These are phyloP conservation scores for Diploptera punctata DNA, from an alignment of 2,888 invertebrate species.

Conservation along the genomic window DNA sequence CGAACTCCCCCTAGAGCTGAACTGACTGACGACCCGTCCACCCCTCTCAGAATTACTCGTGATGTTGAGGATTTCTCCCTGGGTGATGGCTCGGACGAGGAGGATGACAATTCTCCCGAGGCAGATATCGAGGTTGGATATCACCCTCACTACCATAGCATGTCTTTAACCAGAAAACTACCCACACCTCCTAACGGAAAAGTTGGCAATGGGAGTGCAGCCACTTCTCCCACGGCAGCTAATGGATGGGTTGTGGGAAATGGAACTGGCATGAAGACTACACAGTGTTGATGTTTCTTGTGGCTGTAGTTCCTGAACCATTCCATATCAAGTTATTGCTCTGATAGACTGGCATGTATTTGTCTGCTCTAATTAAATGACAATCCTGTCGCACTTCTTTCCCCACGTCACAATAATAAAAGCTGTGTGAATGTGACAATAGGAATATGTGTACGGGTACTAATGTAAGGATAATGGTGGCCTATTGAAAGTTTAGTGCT, in stretches of 20 bases:
- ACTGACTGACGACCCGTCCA: slow-evolving; percentile 46
- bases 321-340: slow-evolving; percentile 1
- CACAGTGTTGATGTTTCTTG: slow-evolving; percentile 46
- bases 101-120: slow-evolving; percentile 45
- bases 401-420: too few species aligned
- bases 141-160: slow-evolving; percentile 28
- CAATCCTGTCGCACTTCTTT: neutral
- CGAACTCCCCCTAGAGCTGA: slow-evolving; percentile 37
- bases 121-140: slow-evolving; percentile 29
- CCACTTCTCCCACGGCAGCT: slow-evolving; percentile 43
- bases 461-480: too few species aligned
- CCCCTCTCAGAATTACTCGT: slow-evolving; percentile 45
- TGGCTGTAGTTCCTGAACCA: slow-evolving; percentile 9
- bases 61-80: slow-evolving; percentile 50
- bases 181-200: slow-evolving; percentile 42
- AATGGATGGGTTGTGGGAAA: slow-evolving; percentile 45
- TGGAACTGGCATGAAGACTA: slow-evolving; percentile 45
- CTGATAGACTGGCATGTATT: too few species aligned
- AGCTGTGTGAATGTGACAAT: too few species aligned
- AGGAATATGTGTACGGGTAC: too few species aligned
- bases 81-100: slow-evolving; percentile 45
- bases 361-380: too few species aligned
- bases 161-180: slow-evolving; percentile 11
- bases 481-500: too few species aligned
- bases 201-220: slow-evolving; percentile 48